Conservation (phyloP, 2,888 invertebrate species). For the Mesopsocus fuscifrons region DNA sequence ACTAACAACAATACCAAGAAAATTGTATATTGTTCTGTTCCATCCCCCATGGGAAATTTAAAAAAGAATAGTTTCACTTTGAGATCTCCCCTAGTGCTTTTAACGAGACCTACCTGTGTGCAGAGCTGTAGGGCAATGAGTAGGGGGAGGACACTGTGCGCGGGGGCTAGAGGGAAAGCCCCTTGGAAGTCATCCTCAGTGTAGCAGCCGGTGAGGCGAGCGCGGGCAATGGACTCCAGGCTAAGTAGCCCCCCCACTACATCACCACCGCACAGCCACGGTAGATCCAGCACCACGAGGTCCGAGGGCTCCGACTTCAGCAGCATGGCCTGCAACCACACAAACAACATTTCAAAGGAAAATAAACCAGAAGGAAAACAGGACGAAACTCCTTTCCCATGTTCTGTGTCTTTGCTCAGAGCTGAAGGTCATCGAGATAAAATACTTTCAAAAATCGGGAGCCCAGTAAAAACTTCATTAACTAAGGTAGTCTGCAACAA, state of each 20-base stretch:
- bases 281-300: constrained; percentile 41
- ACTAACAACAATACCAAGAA: constrained; percentile 25
- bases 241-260: constrained; percentile 45
- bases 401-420: neutral
- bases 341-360: too few relatives aligned
- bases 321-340: constrained; percentile 35
- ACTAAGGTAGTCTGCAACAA: too few relatives aligned
- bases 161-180: constrained; percentile 47
- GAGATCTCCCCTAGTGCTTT: too few relatives aligned
- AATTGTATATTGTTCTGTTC: neutral
- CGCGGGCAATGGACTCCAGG: constrained; percentile 30
- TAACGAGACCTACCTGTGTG: constrained; percentile 29
- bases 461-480: too few relatives aligned
- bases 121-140: constrained; percentile 52
- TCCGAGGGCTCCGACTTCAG: constrained; percentile 33
- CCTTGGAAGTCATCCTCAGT: constrained; percentile 53
- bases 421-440: neutral
- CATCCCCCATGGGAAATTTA: neutral
- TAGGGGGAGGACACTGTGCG: constrained; percentile 42
- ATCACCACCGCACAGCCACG: constrained; percentile 41
- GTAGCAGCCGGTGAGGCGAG: constrained; percentile 46
- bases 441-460: too few relatives aligned
- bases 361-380: too few relatives aligned
- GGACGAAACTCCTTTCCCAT: neutral
- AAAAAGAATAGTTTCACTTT: too few relatives aligned